These are phyloP conservation scores for Porites evermanni DNA, from an alignment of 92 coral and sea anemone species.

Conservation along the genomic window DNA sequence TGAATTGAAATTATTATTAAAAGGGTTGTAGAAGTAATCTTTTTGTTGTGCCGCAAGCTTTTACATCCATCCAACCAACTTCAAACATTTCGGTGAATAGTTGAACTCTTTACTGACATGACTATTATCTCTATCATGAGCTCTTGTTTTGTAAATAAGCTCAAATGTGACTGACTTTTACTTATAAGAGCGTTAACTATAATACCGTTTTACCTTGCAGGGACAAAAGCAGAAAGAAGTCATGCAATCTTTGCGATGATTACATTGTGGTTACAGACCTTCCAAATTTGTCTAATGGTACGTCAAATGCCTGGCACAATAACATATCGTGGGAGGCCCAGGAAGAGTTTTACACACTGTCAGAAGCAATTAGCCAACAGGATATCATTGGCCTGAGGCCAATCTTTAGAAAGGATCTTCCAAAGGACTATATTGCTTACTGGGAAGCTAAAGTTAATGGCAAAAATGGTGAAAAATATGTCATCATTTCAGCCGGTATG, in stretches of 20 bases:
- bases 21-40: no score
- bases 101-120: no score
- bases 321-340: slow-evolving; percentile 84
- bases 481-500: slow-evolving; percentile 87
- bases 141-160: not conserved
- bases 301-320: slow-evolving; percentile 54
- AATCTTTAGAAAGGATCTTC: slow-evolving; percentile 83
- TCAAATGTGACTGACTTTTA: not conserved
- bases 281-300: slow-evolving; percentile 27
- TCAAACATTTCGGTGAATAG: no score
- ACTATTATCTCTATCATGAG: no score
- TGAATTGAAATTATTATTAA: no score
- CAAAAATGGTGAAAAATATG: slow-evolving; percentile 78
- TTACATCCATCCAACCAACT: not conserved
- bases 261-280: slow-evolving; percentile 6
- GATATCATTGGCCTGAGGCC: slow-evolving; percentile 82
- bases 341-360: slow-evolving; percentile 78
- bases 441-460: slow-evolving; percentile 84
- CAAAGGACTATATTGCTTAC: slow-evolving; percentile 75
- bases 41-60: not conserved
- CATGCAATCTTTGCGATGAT: slow-evolving; percentile 34
- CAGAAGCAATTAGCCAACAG: slow-evolving; percentile 70
- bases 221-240: not conserved
- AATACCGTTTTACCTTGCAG: not conserved
- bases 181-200: not conserved